Evolutionary conservation across 2,113 vertebrate species (phyloP).

Genomic region (Pteruthius melanotis): DNA sequence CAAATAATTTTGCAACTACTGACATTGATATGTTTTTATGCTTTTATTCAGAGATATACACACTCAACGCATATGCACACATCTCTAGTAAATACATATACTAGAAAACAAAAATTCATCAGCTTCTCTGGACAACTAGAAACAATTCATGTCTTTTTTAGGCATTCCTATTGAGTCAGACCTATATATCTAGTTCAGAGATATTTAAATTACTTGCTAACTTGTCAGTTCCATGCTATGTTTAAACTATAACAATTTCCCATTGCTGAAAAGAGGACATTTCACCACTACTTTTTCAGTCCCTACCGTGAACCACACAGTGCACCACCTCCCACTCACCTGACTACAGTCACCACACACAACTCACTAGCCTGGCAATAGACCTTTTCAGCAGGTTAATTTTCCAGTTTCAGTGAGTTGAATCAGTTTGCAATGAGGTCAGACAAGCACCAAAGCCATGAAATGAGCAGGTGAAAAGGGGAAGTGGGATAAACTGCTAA

Average conservation of each 20-base stretch:
- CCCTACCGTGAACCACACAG: background rate
- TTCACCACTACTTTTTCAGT: background rate
- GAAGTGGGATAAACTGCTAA: background rate
- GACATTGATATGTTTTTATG: background rate
- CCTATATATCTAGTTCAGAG: background rate
- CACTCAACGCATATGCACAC: fast-evolving
- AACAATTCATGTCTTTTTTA: background rate
- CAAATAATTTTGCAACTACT: background rate
- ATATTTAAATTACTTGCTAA: background rate
- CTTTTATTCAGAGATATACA: background rate
- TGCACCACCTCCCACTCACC: background rate
- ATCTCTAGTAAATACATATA: background rate
- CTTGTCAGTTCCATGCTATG: background rate
- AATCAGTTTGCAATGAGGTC: background rate
- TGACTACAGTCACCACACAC: background rate
- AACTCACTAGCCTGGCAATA: background rate
- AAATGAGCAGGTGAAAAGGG: background rate
- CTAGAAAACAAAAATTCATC: background rate
- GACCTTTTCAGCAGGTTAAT: background rate
- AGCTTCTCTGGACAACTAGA: background rate
- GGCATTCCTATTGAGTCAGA: background rate
- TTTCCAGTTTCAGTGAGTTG: background rate
- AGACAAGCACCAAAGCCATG: background rate
- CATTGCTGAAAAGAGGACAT: background rate
- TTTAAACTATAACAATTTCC: background rate